Evolutionary conservation across 1,140 invertebrate species (phyloP).

Genomic region (Zaprionus ghesquierei): DNA sequence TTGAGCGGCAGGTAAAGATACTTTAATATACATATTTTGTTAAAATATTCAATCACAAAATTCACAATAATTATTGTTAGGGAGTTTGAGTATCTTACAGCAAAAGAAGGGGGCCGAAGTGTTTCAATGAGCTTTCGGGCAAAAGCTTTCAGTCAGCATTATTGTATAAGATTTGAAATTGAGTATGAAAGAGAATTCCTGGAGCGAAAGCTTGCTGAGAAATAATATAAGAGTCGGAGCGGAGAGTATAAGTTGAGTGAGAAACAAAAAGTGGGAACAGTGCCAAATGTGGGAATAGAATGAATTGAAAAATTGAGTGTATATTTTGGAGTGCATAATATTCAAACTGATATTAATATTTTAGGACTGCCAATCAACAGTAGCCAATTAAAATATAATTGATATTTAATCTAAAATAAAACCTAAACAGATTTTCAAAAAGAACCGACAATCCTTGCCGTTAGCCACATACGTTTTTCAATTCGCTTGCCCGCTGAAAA

Average conservation of each 20-base stretch:
- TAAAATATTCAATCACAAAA: conserved; percentile 2
- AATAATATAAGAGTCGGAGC: conserved; percentile 25
- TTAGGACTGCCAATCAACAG: too few relatives aligned
- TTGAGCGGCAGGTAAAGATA: neutral
- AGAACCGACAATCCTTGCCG: neutral
- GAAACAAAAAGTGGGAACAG: neutral
- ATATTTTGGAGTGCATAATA: neutral
- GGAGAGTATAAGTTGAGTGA: neutral
- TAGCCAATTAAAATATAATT: neutral
- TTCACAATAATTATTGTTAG: neutral
- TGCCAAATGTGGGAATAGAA: conserved; percentile 3
- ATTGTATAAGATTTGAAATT: conserved; percentile 34
- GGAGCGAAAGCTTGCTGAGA: conserved; percentile 20
- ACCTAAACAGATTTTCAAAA: neutral
- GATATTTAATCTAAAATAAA: neutral
- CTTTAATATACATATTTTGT: neutral
- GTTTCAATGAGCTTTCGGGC: conserved; percentile 4
- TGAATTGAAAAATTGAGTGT: neutral
- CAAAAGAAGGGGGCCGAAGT: neutral
- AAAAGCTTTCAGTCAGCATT: conserved; percentile 21
- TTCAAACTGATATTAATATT: too few relatives aligned
- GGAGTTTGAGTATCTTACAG: neutral
- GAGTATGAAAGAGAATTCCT: conserved; percentile 7
- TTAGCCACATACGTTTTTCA: neutral
- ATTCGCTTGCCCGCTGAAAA: neutral